Conservation (phyloP, 1,140 invertebrate genomes). For the Formica exsecta region DNA sequence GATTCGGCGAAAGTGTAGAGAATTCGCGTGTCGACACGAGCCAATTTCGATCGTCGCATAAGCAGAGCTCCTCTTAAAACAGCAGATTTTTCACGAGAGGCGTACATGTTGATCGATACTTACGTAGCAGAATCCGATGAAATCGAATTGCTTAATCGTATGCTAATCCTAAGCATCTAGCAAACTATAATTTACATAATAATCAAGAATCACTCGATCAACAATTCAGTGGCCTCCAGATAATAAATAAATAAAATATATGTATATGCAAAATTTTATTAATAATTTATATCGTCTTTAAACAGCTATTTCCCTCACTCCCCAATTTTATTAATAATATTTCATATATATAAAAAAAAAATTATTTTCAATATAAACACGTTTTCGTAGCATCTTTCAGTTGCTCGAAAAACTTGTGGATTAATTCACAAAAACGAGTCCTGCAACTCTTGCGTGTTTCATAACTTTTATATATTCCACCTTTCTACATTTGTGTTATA, state of each 20-base stretch:
- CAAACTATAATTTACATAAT: constrained; percentile 37
- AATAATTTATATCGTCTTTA: background rate
- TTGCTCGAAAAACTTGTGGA: background rate
- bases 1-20: constrained; percentile 44
- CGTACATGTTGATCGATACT: background rate
- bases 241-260: constrained; percentile 27
- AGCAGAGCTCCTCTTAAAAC: constrained; percentile 16
- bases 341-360: too few relatives aligned
- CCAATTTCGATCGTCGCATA: background rate
- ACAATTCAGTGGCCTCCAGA: background rate
- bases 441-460: background rate
- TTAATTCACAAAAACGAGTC: constrained; percentile 12
- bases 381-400: background rate
- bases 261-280: background rate
- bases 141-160: constrained; percentile 51
- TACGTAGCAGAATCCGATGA: constrained; percentile 3
- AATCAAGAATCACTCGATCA: background rate
- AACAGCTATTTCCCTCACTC: background rate
- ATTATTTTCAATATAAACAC: background rate
- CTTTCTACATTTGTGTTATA: background rate
- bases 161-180: constrained; percentile 29
- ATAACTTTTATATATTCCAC: constrained; percentile 39
- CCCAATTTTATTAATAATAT: too few relatives aligned
- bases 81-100: constrained; percentile 23
- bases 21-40: background rate